Percentiles rank a stretch among this genome's conserved stretches.
Evolutionary conservation across 2,888 invertebrate genomes (phyloP).

Genomic region (Andrena minutula): DNA sequence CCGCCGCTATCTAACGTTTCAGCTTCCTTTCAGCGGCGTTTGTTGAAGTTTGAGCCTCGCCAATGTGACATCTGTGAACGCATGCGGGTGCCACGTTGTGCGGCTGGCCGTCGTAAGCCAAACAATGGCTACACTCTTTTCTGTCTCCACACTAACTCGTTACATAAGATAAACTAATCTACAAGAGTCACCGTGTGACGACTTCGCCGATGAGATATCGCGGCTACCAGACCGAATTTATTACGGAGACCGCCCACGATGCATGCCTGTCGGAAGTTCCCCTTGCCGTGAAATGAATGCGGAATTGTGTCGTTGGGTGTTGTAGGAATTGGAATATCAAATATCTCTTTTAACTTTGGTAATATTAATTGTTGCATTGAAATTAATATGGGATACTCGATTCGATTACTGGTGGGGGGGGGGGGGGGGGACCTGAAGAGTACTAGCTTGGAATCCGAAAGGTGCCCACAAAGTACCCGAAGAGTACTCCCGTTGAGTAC

Average conservation of each 20-base stretch:
- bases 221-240: slow-evolving; percentile 31
- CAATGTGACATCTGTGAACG: slow-evolving; percentile 32
- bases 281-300: slow-evolving; percentile 3
- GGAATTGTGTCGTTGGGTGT: not conserved
- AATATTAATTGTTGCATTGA: too few relatives aligned
- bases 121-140: slow-evolving; percentile 68
- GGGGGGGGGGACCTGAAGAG: too few relatives aligned
- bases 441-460: too few relatives aligned
- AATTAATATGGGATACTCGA: too few relatives aligned
- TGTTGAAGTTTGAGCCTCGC: not conserved
- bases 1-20: not conserved
- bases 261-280: slow-evolving; percentile 2
- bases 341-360: not conserved
- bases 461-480: too few relatives aligned
- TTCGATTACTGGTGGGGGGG: too few relatives aligned
- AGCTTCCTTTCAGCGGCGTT: slow-evolving; percentile 3
- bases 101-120: slow-evolving; percentile 30
- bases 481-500: too few relatives aligned
- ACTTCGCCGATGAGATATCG: slow-evolving; percentile 40
- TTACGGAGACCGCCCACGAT: slow-evolving; percentile 36
- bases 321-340: too few relatives aligned
- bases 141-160: slow-evolving; percentile 46
- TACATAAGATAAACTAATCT: slow-evolving; percentile 73
- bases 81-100: slow-evolving; percentile 67
- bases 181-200: slow-evolving; percentile 43